Evolutionary conservation across 2,113 vertebrate species (phyloP), one percentile per base, ranked within the genome.

Genomic region (Cavia aperea): DNA sequence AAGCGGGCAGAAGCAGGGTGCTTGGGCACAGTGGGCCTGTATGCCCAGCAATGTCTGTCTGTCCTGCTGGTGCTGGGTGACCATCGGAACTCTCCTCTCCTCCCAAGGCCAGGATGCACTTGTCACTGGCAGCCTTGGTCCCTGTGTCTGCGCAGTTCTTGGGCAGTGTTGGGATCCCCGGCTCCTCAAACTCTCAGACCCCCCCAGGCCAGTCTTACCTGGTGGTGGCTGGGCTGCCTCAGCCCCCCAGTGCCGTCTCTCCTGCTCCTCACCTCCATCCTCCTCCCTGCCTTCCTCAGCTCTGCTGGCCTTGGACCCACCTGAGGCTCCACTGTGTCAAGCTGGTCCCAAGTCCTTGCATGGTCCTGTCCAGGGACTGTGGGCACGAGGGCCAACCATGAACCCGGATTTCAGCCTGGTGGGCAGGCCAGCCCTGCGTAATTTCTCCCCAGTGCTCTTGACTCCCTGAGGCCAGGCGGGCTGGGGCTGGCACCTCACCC

Each of bases 1-100:
- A 14, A 14, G 24, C 24, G 7, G 24, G 26, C 24, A 77, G 60
- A 49, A 60, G 11, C 60, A 1, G 7, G 43, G 49, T 9, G 2
- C 31, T 36, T 10, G 16, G 77, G 77, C 18, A 16, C 36, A 15
- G 16, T 54, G 5, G n/a, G 33, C 62, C 68, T 26, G 14, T 24
- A 31, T 3, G 0, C 49, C 75, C n/a, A 7, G 0, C 3, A 0
- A 0, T 0, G 0, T 43, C 89, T 46, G 9, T 46, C 18, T 0
- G 2, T 46, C 89, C n/a, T 46, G 56, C 8, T 43, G 2, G 26
- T 3, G 5, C 16, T 33, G 51, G 51, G 51, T 5, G 51, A 56
- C 77, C 7, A 26, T 51, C 13, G 33, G 3, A 16, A 51, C 0
- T 29, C 79, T 16, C 43, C 0, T 8, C 70, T 66, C 65, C 78